Evolutionary conservation across 2,797 vertebrate genomes (phyloP).

Genomic region (Cossypha caffra): DNA sequence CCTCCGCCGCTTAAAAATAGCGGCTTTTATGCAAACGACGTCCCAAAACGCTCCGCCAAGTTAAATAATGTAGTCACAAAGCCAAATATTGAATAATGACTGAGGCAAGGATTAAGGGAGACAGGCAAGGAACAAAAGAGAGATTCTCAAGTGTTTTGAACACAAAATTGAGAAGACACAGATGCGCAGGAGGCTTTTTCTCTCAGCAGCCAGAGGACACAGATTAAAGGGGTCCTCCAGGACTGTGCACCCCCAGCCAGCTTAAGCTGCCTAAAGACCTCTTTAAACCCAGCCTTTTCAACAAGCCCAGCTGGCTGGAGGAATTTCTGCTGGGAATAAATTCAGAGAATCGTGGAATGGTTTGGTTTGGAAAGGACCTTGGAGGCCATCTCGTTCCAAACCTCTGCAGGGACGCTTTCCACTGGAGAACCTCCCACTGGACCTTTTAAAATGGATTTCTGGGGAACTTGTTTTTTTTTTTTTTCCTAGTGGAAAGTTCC

Average conservation of each 20-base stretch:
- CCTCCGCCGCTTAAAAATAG: not conserved
- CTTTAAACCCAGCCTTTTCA: not conserved
- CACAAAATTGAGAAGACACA: not conserved
- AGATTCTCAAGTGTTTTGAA: constrained; percentile 14
- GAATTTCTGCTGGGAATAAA: not conserved
- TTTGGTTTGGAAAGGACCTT: not conserved
- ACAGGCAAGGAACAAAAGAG: constrained; percentile 28
- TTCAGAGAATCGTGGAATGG: not conserved
- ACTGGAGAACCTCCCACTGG: not conserved
- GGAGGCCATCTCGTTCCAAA: not conserved
- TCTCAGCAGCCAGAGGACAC: not conserved
- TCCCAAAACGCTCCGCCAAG: constrained; percentile 17
- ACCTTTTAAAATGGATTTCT: not conserved
- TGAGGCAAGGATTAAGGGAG: constrained; percentile 46
- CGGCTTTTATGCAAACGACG: not conserved
- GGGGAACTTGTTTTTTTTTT: accelerated
- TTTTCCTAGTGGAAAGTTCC: not conserved
- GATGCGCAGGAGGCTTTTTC: not conserved
- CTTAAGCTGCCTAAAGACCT: not conserved
- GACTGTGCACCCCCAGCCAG: not conserved
- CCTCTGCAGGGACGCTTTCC: not conserved
- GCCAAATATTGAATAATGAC: constrained; percentile 71
- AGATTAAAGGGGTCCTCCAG: not conserved
- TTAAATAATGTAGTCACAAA: constrained; percentile 69
- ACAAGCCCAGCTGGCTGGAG: not conserved